Percentiles rank a stretch among this genome's conserved stretches.
These are phyloP conservation scores for Ictalurus furcatus DNA, from an alignment of 2,113 vertebrate species.

Conservation along the genomic window DNA sequence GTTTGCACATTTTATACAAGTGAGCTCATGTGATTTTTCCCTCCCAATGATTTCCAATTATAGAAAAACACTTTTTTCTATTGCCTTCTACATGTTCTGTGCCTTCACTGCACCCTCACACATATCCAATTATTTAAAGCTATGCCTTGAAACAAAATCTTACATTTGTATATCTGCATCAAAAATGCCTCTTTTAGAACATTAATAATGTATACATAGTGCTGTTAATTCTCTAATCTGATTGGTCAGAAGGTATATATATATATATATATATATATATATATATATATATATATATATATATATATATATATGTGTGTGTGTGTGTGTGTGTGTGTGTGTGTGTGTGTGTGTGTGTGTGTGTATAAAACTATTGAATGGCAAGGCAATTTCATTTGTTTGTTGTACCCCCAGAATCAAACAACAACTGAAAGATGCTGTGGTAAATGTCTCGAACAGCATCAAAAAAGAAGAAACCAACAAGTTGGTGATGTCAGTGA, in stretches of 20 bases:
- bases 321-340: no score
- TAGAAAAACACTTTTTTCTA: neutral
- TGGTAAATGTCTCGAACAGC: no score
- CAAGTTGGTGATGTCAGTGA: no score
- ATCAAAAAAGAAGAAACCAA: no score
- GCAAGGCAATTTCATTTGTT: no score
- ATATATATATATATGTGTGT: no score
- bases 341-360: no score
- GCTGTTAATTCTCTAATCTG: neutral
- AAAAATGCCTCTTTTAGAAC: neutral
- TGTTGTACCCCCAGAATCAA: no score
- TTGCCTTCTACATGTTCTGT: neutral
- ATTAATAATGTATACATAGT: neutral
- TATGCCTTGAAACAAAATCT: neutral
- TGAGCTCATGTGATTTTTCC: neutral
- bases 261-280: no score
- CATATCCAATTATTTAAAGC: neutral
- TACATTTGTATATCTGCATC: neutral
- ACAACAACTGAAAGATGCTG: no score
- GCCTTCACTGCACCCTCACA: neutral
- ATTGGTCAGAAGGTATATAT: neutral
- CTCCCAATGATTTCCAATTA: neutral
- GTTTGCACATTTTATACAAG: neutral
- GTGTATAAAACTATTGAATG: no score
- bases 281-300: no score